Evolutionary conservation across 1,140 invertebrate genomes (phyloP).

Genomic region (Rhyacophila brunnea): DNA sequence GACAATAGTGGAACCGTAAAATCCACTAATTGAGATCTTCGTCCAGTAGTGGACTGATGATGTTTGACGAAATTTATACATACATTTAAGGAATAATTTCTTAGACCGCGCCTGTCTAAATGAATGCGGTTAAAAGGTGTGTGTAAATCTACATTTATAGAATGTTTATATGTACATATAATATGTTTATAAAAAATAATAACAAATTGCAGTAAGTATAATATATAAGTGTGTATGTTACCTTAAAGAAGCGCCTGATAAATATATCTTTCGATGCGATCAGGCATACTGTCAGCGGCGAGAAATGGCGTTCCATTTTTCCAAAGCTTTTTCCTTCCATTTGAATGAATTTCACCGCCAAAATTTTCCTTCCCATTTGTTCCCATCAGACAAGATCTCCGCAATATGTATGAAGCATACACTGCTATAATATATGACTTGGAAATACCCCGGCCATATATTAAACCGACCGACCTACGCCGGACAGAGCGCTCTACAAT

Average conservation of each 20-base stretch:
- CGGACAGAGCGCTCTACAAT: constrained; percentile 55
- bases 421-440: constrained; percentile 57
- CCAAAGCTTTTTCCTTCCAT: constrained; percentile 40
- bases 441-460: constrained; percentile 57
- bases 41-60: too few relatives aligned
- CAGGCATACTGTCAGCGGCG: constrained; percentile 34
- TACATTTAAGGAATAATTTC: too few relatives aligned
- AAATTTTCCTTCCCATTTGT: constrained; percentile 59
- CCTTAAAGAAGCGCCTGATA: constrained; percentile 18
- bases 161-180: too few relatives aligned
- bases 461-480: constrained; percentile 52
- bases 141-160: too few relatives aligned
- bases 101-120: too few relatives aligned
- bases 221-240: background rate
- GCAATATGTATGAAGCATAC: constrained; percentile 53
- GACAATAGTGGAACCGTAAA: too few relatives aligned
- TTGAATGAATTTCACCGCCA: constrained; percentile 53
- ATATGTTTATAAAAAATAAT: constrained; percentile 13
- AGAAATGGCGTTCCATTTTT: constrained; percentile 49
- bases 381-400: constrained; percentile 55
- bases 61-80: too few relatives aligned
- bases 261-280: constrained; percentile 30
- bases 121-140: too few relatives aligned
- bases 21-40: too few relatives aligned
- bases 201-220: constrained; percentile 28